Evolutionary conservation across 2,888 invertebrate genomes (phyloP).

Genomic region (Crossocerus cetratus): DNA sequence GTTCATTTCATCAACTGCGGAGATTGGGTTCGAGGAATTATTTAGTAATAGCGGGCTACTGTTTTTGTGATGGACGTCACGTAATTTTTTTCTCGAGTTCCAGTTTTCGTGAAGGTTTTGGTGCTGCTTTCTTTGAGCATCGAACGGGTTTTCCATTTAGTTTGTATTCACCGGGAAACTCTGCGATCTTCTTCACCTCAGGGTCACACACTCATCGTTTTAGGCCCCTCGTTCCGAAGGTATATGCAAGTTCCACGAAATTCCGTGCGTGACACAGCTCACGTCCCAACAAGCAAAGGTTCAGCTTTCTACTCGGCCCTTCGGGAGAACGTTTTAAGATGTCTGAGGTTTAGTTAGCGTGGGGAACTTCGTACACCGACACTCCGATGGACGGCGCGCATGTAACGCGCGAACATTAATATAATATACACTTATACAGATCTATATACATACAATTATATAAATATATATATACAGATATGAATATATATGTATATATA

Average conservation of each 20-base stretch:
- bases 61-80: too few relatives aligned
- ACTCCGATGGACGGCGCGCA: not conserved
- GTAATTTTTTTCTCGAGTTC: too few relatives aligned
- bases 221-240: too few relatives aligned
- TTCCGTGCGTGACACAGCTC: not conserved
- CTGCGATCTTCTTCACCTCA: too few relatives aligned
- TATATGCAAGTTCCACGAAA: not conserved
- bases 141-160: too few relatives aligned
- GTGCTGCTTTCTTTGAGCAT: too few relatives aligned
- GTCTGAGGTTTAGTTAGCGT: conserved; percentile 13
- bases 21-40: too few relatives aligned
- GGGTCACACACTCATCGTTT: too few relatives aligned
- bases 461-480: not conserved
- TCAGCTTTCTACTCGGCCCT: conserved; percentile 13
- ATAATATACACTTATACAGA: not conserved
- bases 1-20: too few relatives aligned
- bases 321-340: conserved; percentile 16
- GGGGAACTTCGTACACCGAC: conserved; percentile 23
- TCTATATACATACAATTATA: conserved; percentile 2
- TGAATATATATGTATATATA: conserved; percentile 7
- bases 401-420: not conserved
- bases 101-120: too few relatives aligned
- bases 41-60: too few relatives aligned
- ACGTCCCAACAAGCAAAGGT: not conserved
- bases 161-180: too few relatives aligned